Conservation (phyloP, 1,140 invertebrate genomes). For the Lepeophtheirus salmonis region DNA sequence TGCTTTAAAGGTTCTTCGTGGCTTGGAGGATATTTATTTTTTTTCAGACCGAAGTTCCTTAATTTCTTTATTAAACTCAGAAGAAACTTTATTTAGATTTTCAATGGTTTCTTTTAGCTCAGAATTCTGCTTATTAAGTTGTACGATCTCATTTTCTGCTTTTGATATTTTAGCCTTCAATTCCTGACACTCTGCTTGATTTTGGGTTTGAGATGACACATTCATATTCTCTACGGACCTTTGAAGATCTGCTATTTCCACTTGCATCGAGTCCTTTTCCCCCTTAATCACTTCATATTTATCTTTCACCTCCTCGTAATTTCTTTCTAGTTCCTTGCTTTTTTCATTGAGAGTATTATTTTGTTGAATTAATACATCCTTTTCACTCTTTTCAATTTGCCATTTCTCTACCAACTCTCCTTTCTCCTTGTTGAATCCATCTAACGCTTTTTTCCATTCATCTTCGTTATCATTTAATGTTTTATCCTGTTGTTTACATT, state of each 20-base stretch:
- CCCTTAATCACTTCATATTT: not conserved
- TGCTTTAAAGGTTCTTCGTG: not conserved
- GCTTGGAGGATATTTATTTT: too few species aligned
- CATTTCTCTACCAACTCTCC: too few species aligned
- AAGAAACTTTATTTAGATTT: not conserved
- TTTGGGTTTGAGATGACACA: not conserved
- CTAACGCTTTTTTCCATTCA: not conserved
- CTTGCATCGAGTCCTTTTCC: not conserved
- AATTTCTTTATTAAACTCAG: too few species aligned
- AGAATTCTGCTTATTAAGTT: not conserved
- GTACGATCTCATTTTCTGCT: not conserved
- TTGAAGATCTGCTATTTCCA: not conserved
- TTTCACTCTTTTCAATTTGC: not conserved
- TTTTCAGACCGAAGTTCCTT: too few species aligned
- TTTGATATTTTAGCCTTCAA: too few species aligned
- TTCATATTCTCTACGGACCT: not conserved
- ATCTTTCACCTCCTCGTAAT: not conserved
- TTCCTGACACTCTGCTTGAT: too few species aligned
- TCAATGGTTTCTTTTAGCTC: not conserved
- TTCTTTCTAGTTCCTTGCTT: not conserved
- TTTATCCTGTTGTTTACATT: conserved; percentile 16
- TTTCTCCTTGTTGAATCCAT: not conserved
- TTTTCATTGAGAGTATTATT: not conserved
- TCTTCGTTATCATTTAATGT: not conserved
- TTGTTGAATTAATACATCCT: not conserved